A percentile compares a stretch with the other conserved stretches of the same genome.
Conservation (phyloP, 2,888 invertebrate species). For the Aphelenchoides bicaudatus region DNA sequence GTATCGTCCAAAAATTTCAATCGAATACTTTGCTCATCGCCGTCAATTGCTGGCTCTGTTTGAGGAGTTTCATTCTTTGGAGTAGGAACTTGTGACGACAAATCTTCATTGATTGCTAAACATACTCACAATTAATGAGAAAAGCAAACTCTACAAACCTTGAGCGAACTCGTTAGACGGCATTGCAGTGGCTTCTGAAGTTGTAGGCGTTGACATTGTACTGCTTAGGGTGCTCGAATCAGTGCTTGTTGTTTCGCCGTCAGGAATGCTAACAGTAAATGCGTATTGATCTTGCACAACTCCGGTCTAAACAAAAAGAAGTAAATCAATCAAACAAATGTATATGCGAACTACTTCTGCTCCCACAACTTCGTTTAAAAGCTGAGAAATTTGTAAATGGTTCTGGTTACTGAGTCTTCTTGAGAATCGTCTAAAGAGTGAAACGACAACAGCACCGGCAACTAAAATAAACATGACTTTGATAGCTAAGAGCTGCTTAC, state of each 20-base stretch:
- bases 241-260: background rate
- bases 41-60: conserved; percentile 1
- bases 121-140: too few relatives aligned
- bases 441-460: conserved; percentile 25
- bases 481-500: too few relatives aligned
- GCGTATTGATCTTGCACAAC: background rate
- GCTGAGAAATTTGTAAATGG: conserved; percentile 10
- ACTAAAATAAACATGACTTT: too few relatives aligned
- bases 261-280: background rate
- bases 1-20: conserved; percentile 64
- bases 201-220: background rate
- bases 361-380: conserved; percentile 10
- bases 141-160: too few relatives aligned
- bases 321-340: conserved; percentile 2
- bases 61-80: background rate
- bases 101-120: background rate
- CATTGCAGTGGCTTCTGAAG: background rate
- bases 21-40: conserved; percentile 13
- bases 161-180: background rate
- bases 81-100: background rate
- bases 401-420: conserved; percentile 15
- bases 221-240: conserved; percentile 4
- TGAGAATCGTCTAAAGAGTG: conserved; percentile 16
- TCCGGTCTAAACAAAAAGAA: background rate
- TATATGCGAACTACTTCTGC: conserved; percentile 2